Conservation (phyloP, 2,113 vertebrate species). For the Fulmarus glacialis region DNA sequence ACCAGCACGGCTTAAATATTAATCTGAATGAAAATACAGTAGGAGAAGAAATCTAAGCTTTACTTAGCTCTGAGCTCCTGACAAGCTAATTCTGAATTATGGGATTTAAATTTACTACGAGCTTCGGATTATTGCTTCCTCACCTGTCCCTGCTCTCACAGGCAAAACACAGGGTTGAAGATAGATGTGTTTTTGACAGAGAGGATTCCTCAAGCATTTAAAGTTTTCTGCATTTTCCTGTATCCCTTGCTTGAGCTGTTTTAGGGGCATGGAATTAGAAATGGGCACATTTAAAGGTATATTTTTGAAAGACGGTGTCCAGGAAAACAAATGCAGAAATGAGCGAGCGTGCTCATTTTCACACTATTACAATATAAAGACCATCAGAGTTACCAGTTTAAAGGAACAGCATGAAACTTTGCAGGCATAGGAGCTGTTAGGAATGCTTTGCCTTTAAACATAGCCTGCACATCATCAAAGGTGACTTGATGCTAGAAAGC, state of each 20-base stretch:
- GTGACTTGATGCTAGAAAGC: conserved; percentile 23
- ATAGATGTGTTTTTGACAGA: not conserved
- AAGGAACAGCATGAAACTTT: not conserved
- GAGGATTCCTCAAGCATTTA: not conserved
- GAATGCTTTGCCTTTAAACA: not conserved
- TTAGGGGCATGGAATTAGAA: not conserved
- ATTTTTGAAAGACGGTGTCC: not conserved
- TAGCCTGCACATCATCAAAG: not conserved
- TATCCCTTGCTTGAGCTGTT: not conserved
- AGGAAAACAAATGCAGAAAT: not conserved
- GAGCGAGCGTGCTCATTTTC: not conserved
- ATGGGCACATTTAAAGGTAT: not conserved
- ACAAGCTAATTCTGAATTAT: conserved; percentile 21
- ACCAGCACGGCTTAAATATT: conserved; percentile 64
- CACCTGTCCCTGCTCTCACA: not conserved
- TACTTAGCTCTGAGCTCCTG: conserved; percentile 6
- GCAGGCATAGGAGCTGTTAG: not conserved
- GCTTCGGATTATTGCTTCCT: not conserved
- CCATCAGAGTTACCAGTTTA: not conserved
- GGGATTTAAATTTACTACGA: not conserved
- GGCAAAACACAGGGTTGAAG: not conserved
- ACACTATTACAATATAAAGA: not conserved
- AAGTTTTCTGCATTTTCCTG: not conserved
- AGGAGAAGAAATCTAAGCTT: conserved; percentile 60
- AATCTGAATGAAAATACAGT: conserved; percentile 71